Evolutionary conservation across 2,888 invertebrate species (phyloP).

Genomic region (Tetranychus piercei): DNA sequence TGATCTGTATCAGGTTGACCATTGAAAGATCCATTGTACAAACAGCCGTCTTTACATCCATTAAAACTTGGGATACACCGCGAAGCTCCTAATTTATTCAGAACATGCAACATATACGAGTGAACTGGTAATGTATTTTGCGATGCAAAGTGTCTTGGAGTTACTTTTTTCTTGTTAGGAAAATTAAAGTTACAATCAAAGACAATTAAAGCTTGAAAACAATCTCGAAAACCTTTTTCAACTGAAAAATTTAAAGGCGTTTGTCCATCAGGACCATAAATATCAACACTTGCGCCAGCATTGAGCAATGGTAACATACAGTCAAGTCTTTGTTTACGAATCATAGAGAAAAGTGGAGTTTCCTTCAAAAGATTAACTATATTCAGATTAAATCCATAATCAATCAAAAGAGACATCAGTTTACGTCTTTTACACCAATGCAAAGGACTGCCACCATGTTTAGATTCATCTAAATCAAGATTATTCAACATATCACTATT

Average conservation of each 20-base stretch:
- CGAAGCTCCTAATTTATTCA: conserved; percentile 67
- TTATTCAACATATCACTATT: conserved; percentile 21
- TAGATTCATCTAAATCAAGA: conserved; percentile 56
- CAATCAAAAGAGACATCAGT: conserved; percentile 49
- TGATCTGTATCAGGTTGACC: conserved; percentile 24
- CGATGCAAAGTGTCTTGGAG: conserved; percentile 53
- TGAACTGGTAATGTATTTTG: conserved; percentile 20
- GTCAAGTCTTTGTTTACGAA: conserved; percentile 11
- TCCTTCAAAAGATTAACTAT: conserved; percentile 58
- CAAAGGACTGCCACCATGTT: conserved; percentile 68
- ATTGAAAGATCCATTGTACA: conserved; percentile 30
- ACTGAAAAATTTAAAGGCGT: conserved; percentile 69
- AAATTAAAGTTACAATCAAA: conserved; percentile 65
- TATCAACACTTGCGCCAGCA: conserved; percentile 8
- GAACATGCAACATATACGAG: conserved; percentile 46
- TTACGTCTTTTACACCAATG: conserved; percentile 69
- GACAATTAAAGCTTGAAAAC: conserved; percentile 52
- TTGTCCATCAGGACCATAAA: conserved; percentile 52
- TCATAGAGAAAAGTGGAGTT: conserved; percentile 37
- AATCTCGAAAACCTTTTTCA: conserved; percentile 27
- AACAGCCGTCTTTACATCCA: conserved; percentile 30
- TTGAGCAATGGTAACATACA: conserved; percentile 19
- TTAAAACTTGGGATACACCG: conserved; percentile 34
- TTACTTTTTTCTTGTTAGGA: conserved; percentile 46
- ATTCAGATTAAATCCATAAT: conserved; percentile 56